Evolutionary conservation across 2,888 invertebrate genomes (phyloP).

Genomic region (Ennomos quercinarius): DNA sequence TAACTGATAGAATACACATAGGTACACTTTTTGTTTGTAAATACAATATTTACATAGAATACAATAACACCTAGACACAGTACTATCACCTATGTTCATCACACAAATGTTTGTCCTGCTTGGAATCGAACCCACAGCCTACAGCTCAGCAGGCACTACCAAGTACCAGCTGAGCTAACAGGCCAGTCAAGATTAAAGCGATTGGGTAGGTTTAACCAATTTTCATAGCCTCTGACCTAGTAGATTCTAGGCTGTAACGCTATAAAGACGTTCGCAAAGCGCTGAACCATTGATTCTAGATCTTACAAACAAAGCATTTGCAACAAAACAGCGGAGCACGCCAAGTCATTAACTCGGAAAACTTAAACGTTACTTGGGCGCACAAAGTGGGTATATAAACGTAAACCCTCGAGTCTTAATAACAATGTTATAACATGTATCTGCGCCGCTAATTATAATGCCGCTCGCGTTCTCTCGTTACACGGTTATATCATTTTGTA

Average conservation of each 20-base stretch:
- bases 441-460: conserved; percentile 28
- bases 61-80: no score
- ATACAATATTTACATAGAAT: no score
- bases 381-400: conserved; percentile 26
- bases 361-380: conserved; percentile 33
- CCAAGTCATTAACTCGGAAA: conserved; percentile 34
- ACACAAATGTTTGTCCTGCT: no score
- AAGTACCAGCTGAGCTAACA: no score
- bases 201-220: no score
- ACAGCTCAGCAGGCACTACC: no score
- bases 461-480: conserved; percentile 21
- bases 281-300: conserved; percentile 22
- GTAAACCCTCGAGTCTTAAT: conserved; percentile 34
- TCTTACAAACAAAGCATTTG: conserved; percentile 25
- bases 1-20: no score
- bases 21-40: no score
- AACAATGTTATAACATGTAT: conserved; percentile 32
- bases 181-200: no score
- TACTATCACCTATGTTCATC: no score
- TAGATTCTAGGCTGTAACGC: conserved; percentile 7
- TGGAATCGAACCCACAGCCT: no score
- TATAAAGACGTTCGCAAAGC: conserved; percentile 22
- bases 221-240: conserved; percentile 5
- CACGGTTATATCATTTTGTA: conserved; percentile 21
- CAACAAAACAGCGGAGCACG: conserved; percentile 29